Percentiles rank a stretch among this genome's conserved stretches.
These are phyloP conservation scores for Heliothis virescens DNA, from an alignment of 1,140 invertebrate species.

Conservation along the genomic window DNA sequence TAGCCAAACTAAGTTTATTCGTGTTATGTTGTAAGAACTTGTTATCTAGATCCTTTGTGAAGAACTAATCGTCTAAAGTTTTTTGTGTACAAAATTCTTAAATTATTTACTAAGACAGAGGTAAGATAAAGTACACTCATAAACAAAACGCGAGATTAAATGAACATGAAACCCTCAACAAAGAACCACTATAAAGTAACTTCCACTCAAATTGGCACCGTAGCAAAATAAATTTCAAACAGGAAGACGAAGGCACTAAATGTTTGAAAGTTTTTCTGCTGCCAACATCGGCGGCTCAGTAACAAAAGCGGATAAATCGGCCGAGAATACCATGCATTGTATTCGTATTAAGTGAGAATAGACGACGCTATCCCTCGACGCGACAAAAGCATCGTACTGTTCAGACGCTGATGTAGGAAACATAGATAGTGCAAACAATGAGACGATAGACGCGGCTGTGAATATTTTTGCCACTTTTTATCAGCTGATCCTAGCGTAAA, in stretches of 20 bases:
- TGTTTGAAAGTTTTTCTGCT: constrained; percentile 55
- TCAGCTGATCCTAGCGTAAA: constrained; percentile 16
- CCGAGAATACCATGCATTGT: constrained; percentile 62
- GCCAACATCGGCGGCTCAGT: constrained; percentile 52
- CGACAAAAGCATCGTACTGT: constrained; percentile 55
- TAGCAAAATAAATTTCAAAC: constrained; percentile 49
- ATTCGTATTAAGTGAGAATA: constrained; percentile 65
- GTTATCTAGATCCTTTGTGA: neutral
- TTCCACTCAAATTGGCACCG: constrained; percentile 42
- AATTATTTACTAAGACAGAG: too few species aligned
- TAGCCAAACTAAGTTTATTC: too few species aligned
- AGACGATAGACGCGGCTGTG: constrained; percentile 23
- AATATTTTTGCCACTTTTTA: constrained; percentile 32
- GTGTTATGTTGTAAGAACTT: neutral
- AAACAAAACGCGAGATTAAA: neutral
- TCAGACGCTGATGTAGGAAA: constrained; percentile 34
- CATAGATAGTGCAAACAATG: constrained; percentile 45
- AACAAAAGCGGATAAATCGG: constrained; percentile 64
- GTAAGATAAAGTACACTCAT: too few species aligned
- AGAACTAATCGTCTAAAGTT: too few species aligned
- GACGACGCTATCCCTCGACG: constrained; percentile 50
- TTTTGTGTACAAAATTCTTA: too few species aligned
- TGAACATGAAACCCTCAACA: constrained; percentile 11
- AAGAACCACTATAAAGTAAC: constrained; percentile 12
- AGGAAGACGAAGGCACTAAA: constrained; percentile 52